Base-by-base conservation (phyloP, 2,888 invertebrate genomes). In the Tenthredo mesomela region DNA sequence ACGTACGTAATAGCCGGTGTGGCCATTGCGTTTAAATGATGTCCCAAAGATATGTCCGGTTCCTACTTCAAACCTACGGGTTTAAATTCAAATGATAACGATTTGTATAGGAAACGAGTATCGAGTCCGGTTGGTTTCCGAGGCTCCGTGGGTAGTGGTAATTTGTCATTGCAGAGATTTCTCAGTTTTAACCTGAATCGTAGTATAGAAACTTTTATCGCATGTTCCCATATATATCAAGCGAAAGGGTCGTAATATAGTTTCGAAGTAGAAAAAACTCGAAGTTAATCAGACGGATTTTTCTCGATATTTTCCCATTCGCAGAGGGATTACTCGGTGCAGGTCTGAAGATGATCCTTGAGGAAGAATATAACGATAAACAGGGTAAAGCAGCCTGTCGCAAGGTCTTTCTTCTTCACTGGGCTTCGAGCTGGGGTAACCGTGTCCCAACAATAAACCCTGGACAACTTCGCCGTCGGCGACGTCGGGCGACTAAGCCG, bases 401-500 rank as follows among this genome's bases (percentile, higher is more conserved):
- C 25, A 25, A 25, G 2, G 61, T 70, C 37, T 37, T 15, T 37
- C 33, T n/a, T 18, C 10, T 61, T 12, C 9, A 12, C 25, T 61
- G 29, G 5, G 61, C 25, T 67, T 15, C 25, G 29, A 50, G 37
- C n/a, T n/a, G 50, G 77, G 18, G 61, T 61, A 61, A 80, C 80
- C 40, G 25, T 33, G 80, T 40, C 37, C 25, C 50, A n/a, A 50
- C 54, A 43, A 47, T 80, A 80, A 80, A 54, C 80, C 61, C 80
- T 61, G 80, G 61, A 80, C 80, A 80, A 80, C 61, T 80, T 61
- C 58, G 80, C 61, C 70, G 71, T 33, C 40, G 58, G 83, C 37
- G n/a, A 29, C 2, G 25, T n/a, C 10, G 61, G 50, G 61, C 77
- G 15, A 90, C 90, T 89, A 90, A 90, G 90, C 90, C 88, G 87